A percentile compares a stretch with the other conserved stretches of the same genome.
Conservation (phyloP, 1,140 invertebrate species). For the Hormaphis cornu region DNA sequence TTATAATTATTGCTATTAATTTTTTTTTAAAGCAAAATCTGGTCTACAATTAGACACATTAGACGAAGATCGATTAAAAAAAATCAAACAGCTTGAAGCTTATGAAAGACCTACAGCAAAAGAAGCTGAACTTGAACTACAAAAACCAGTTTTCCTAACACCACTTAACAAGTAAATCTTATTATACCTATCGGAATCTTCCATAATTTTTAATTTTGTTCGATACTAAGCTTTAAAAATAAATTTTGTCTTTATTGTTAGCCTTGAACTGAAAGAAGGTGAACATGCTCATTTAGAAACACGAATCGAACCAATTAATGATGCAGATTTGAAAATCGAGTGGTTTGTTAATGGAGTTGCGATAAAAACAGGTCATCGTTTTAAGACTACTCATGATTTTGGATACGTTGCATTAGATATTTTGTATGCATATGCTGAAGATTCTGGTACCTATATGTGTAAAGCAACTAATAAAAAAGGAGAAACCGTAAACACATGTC, state of each 20-base stretch:
- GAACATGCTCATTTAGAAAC: slow-evolving; percentile 92
- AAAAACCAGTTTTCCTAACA: slow-evolving; percentile 78
- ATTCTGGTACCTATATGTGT: slow-evolving; percentile 89
- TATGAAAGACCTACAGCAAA: slow-evolving; percentile 63
- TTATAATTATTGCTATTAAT: background rate
- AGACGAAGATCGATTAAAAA: slow-evolving; percentile 76
- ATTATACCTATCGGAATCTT: background rate
- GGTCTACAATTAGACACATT: slow-evolving; percentile 76
- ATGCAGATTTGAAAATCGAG: slow-evolving; percentile 87
- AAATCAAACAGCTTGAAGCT: slow-evolving; percentile 79
- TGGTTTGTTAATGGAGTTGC: slow-evolving; percentile 86
- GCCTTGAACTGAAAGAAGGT: slow-evolving; percentile 75
- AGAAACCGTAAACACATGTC: slow-evolving; percentile 85
- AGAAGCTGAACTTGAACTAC: slow-evolving; percentile 64
- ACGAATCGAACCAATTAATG: slow-evolving; percentile 88
- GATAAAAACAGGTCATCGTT: slow-evolving; percentile 71
- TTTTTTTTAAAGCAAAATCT: slow-evolving; percentile 56
- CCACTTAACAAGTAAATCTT: slow-evolving; percentile 58
- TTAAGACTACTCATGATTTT: slow-evolving; percentile 87
- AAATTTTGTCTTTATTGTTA: slow-evolving; percentile 36
- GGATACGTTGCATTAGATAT: slow-evolving; percentile 92
- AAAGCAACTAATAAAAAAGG: slow-evolving; percentile 84
- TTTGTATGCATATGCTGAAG: slow-evolving; percentile 84
- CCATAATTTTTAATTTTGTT: background rate
- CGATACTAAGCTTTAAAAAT: background rate